A percentile compares a stretch with the other conserved stretches of the same genome.
phyloP scores from a whole-genome alignment of 1,140 invertebrate genomes.

The Drosophila micromelanica region DNA sequence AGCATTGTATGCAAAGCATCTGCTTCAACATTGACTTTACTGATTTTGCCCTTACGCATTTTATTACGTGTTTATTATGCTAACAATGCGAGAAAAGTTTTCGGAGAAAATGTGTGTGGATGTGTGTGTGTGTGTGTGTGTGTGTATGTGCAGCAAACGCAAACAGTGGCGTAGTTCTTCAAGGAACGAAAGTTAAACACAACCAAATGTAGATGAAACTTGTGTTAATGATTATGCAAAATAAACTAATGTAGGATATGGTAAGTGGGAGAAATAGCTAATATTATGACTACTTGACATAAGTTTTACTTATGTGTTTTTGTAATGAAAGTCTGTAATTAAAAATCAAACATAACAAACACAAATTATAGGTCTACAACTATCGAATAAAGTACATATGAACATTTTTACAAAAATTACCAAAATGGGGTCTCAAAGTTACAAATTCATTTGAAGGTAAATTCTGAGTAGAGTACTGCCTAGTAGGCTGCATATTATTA shows the following conservation, averaged over 20 bases:
- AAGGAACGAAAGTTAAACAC: conserved; percentile 13
- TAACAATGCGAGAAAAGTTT: conserved; percentile 74
- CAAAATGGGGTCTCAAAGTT: too few relatives aligned
- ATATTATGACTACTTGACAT: background rate
- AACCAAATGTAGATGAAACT: conserved; percentile 21
- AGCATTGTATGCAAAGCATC: conserved; percentile 64
- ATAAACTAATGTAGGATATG: conserved; percentile 4
- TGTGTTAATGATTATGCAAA: conserved; percentile 69
- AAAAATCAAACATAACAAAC: too few relatives aligned
- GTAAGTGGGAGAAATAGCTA: background rate
- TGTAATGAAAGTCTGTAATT: too few relatives aligned
- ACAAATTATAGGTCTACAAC: too few relatives aligned
- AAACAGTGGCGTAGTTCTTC: conserved; percentile 34
- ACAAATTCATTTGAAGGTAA: too few relatives aligned
- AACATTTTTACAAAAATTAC: too few relatives aligned
- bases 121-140: conserved; percentile 36
- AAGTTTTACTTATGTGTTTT: too few relatives aligned
- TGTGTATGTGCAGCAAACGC: conserved; percentile 25
- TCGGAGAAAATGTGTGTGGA: conserved; percentile 12
- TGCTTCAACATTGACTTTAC: conserved; percentile 77
- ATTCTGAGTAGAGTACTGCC: too few relatives aligned
- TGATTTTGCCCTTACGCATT: conserved; percentile 72
- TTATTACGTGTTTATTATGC: conserved; percentile 81
- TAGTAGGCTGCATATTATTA: too few relatives aligned
- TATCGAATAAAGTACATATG: too few relatives aligned